Conservation (phyloP, 2,113 vertebrate species). For the Phycodurus eques region DNA sequence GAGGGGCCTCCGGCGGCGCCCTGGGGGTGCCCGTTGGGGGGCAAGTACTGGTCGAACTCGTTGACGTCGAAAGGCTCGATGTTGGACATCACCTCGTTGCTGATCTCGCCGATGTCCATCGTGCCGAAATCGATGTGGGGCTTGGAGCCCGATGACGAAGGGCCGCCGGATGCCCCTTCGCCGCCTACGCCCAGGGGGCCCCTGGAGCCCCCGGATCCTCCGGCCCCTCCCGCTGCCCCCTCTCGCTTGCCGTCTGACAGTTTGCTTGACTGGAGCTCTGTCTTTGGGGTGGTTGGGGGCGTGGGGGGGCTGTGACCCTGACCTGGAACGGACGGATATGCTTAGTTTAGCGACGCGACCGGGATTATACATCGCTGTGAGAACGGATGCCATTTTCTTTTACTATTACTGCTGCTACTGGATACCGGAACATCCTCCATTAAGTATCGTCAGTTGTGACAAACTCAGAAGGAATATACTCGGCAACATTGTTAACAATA, state of each 20-base stretch:
- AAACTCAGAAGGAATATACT: neutral
- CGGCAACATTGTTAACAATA: too few species aligned
- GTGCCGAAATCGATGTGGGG: conserved; percentile 98
- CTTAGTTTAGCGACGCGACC: neutral
- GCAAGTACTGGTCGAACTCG: conserved; percentile 96
- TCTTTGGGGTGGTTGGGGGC: conserved; percentile 97
- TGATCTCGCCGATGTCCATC: conserved; percentile 98
- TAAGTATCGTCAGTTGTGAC: neutral
- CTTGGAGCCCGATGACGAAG: conserved; percentile 76
- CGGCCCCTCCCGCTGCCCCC: conserved; percentile 53
- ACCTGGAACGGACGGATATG: conserved; percentile 65
- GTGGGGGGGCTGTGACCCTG: conserved; percentile 96
- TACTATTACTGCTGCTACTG: too few species aligned
- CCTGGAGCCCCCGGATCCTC: conserved; percentile 72
- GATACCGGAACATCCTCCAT: neutral
- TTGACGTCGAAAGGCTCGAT: conserved; percentile 98
- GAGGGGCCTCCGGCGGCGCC: conserved; percentile 40
- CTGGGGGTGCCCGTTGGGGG: conserved; percentile 88
- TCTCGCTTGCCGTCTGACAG: conserved; percentile 83
- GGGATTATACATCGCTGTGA: neutral
- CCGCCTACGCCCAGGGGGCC: conserved; percentile 75
- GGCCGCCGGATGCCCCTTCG: conserved; percentile 62
- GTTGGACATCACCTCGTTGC: conserved; percentile 98
- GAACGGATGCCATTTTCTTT: too few species aligned
- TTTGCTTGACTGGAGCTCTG: conserved; percentile 92